These are phyloP conservation scores for Tetranychus truncatus DNA, from an alignment of 2,888 invertebrate genomes.

Conservation along the genomic window DNA sequence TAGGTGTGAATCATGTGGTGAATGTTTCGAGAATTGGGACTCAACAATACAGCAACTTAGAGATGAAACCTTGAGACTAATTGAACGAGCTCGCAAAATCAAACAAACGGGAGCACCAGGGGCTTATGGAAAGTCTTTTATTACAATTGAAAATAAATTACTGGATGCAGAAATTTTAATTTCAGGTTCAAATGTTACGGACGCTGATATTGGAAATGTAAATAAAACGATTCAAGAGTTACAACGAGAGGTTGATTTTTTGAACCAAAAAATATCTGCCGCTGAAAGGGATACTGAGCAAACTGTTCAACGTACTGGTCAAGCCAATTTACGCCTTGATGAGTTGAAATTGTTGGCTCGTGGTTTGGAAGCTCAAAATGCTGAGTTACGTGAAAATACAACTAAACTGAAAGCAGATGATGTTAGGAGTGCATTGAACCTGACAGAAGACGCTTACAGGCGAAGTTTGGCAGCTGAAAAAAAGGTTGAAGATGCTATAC, in stretches of 20 bases:
- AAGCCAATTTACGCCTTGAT: slow-evolving; percentile 50
- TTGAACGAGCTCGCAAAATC: slow-evolving; percentile 72
- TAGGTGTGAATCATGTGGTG: slow-evolving; percentile 80
- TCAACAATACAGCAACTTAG: slow-evolving; percentile 52
- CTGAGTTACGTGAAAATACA: slow-evolving; percentile 63
- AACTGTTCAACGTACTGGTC: slow-evolving; percentile 51
- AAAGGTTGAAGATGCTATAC: slow-evolving; percentile 32
- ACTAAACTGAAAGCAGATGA: slow-evolving; percentile 82
- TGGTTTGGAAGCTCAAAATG: slow-evolving; percentile 45
- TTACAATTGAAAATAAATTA: slow-evolving; percentile 67
- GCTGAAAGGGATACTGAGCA: slow-evolving; percentile 47
- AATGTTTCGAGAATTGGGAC: slow-evolving; percentile 99
- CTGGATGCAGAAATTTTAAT: slow-evolving; percentile 57
- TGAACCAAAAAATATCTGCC: slow-evolving; percentile 44
- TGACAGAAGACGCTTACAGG: slow-evolving; percentile 55
- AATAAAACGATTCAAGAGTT: slow-evolving; percentile 31
- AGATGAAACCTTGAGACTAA: slow-evolving; percentile 57
- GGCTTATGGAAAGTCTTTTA: slow-evolving; percentile 85
- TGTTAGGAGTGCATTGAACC: slow-evolving; percentile 76
- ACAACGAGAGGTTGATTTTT: slow-evolving; percentile 40
- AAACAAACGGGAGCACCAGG: slow-evolving; percentile 89
- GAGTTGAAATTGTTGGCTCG: slow-evolving; percentile 42
- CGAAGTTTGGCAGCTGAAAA: slow-evolving; percentile 41
- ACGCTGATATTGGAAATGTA: slow-evolving; percentile 37
- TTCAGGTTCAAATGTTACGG: slow-evolving; percentile 52